Percentiles rank a stretch among this genome's conserved stretches.
These are phyloP conservation scores for Spongilla lacustris DNA, from an alignment of 37 sponge, comb jelly and placozoan species.

Conservation along the genomic window DNA sequence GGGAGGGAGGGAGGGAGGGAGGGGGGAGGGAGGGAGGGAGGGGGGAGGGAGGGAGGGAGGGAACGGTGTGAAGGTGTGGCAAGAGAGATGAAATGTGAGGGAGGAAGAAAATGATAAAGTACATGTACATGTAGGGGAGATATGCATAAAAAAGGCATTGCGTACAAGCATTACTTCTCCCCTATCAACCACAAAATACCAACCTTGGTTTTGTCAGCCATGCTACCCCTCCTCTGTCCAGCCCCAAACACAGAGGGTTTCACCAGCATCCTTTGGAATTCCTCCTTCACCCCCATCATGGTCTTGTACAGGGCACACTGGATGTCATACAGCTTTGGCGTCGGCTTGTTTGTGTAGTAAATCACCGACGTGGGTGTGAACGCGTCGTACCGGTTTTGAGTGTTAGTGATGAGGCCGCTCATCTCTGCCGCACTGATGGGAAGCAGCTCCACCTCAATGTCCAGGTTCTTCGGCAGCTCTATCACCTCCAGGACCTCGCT, in stretches of 20 bases:
- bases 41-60: constrained; percentile 1
- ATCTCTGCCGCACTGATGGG: constrained; percentile 18
- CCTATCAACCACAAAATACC: no score
- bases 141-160: no score
- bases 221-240: not conserved
- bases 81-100: constrained; percentile 14
- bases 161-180: no score
- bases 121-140: no score
- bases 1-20: not conserved
- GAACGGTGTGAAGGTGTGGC: not conserved
- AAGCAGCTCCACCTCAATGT: constrained; percentile 59
- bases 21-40: not conserved
- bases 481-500: constrained; percentile 16
- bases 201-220: not conserved
- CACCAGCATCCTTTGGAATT: not conserved
- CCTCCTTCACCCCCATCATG: not conserved
- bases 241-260: not conserved
- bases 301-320: constrained; percentile 51
- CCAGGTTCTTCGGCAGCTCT: constrained; percentile 48
- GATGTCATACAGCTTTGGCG: constrained; percentile 50
- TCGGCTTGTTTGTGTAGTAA: constrained; percentile 39
- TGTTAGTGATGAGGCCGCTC: constrained; percentile 13
- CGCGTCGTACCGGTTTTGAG: constrained; percentile 25
- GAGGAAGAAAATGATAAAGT: not conserved
- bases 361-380: constrained; percentile 43